Conservation (phyloP, 1,140 invertebrate species). For the Drosophila quadrilineata region DNA sequence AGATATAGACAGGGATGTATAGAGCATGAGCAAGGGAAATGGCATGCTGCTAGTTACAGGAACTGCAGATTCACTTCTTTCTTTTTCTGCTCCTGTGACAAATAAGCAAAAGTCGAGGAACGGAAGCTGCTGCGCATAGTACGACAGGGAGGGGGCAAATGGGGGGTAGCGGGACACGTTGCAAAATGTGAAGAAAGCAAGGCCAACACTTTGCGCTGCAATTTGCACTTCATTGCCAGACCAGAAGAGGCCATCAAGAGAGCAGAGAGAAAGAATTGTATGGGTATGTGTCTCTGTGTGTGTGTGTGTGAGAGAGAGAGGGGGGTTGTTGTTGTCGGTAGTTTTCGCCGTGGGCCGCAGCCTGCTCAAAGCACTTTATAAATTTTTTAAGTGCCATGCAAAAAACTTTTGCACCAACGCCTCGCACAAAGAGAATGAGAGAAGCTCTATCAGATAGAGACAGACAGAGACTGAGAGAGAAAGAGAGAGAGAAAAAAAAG, state of each 20-base stretch:
- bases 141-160: slow-evolving; percentile 10
- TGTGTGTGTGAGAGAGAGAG: neutral
- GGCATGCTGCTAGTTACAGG: slow-evolving; percentile 8
- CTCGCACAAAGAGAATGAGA: slow-evolving; percentile 10
- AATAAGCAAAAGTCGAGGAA: slow-evolving; percentile 71
- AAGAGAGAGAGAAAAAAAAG: slow-evolving; percentile 7
- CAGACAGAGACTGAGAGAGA: neutral
- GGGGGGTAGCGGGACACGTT: neutral
- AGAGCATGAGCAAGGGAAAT: neutral
- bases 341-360: slow-evolving; percentile 59
- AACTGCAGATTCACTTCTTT: slow-evolving; percentile 20
- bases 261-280: neutral
- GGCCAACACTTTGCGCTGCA: slow-evolving; percentile 68
- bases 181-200: slow-evolving; percentile 22
- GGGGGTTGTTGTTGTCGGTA: too few species aligned
- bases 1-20: neutral
- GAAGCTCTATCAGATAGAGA: neutral
- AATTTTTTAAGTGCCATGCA: slow-evolving; percentile 75
- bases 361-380: slow-evolving; percentile 77
- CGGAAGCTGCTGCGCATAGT: slow-evolving; percentile 10
- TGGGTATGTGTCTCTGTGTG: too few species aligned
- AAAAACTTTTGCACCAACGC: slow-evolving; percentile 51
- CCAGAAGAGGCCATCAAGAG: slow-evolving; percentile 20
- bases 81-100: slow-evolving; percentile 57
- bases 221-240: slow-evolving; percentile 75